A percentile compares a stretch with the other conserved stretches of the same genome.
phyloP scores from a whole-genome alignment of 1,140 invertebrate genomes.

The Akabosia matsudoensis region DNA sequence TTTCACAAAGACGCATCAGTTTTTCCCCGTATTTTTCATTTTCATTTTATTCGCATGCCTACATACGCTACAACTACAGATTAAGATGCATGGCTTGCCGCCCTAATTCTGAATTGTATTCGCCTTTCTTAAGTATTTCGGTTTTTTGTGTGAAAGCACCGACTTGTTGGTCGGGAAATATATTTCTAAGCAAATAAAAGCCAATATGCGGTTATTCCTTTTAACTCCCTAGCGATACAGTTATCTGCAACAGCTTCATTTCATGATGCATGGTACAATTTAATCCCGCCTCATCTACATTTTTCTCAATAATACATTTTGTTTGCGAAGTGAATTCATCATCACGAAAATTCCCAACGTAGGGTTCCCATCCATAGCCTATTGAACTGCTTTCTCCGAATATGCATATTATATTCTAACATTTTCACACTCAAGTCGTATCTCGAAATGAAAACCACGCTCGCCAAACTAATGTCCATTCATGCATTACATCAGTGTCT shows the following conservation, averaged over 20 bases:
- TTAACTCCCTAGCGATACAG: too few species aligned
- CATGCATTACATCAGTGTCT: too few species aligned
- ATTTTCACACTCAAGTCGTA: too few species aligned
- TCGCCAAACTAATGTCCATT: too few species aligned
- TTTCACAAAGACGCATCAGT: too few species aligned
- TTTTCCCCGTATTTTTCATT: background rate
- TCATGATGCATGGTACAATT: background rate
- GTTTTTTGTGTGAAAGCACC: background rate
- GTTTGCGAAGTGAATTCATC: too few species aligned
- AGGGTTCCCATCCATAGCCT: background rate
- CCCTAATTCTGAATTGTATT: too few species aligned
- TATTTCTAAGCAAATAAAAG: background rate
- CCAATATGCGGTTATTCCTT: background rate
- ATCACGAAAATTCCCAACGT: too few species aligned
- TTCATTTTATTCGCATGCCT: background rate
- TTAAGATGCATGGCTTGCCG: background rate
- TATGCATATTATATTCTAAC: too few species aligned
- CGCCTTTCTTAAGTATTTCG: background rate
- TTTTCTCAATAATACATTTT: background rate
- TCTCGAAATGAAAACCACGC: background rate
- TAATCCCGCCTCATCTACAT: slow-evolving; percentile 18
- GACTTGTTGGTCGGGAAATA: background rate
- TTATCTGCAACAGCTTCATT: background rate
- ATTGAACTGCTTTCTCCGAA: too few species aligned
- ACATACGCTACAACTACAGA: background rate